phyloP scores from a whole-genome alignment of 1,140 invertebrate species.

The Drosophila pruinosa region DNA sequence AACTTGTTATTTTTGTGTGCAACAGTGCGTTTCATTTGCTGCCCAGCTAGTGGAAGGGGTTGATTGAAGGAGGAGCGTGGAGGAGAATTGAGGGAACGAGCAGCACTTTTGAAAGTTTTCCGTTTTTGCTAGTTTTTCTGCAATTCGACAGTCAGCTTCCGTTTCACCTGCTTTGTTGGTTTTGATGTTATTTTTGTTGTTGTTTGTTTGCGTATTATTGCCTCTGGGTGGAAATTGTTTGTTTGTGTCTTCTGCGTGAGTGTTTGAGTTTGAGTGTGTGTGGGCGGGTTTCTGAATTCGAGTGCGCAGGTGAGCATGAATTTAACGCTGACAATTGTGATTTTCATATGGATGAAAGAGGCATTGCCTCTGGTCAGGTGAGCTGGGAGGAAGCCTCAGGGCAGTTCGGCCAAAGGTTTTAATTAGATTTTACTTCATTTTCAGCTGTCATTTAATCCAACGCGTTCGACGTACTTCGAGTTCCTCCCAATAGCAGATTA shows the following conservation, averaged over 20 bases:
- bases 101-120: slow-evolving; percentile 44
- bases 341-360: slow-evolving; percentile 41
- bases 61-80: background rate
- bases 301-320: slow-evolving; percentile 49
- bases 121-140: slow-evolving; percentile 54
- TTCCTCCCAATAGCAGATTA: background rate
- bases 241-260: slow-evolving; percentile 34
- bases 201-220: slow-evolving; percentile 70
- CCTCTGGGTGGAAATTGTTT: slow-evolving; percentile 52
- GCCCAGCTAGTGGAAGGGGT: background rate
- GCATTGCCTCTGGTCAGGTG: too few relatives aligned
- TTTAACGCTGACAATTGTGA: slow-evolving; percentile 75
- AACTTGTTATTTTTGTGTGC: slow-evolving; percentile 79
- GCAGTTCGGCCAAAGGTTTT: slow-evolving; percentile 49
- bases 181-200: slow-evolving; percentile 28
- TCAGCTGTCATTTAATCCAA: slow-evolving; percentile 58
- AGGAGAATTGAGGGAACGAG: background rate
- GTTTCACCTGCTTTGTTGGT: slow-evolving; percentile 55
- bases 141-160: slow-evolving; percentile 58
- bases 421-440: slow-evolving; percentile 76
- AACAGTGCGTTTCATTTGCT: slow-evolving; percentile 70
- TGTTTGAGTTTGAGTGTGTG: slow-evolving; percentile 21
- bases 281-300: slow-evolving; percentile 8
- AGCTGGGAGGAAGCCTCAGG: background rate
- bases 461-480: slow-evolving; percentile 5